These are phyloP conservation scores for Threskiornis aethiopicus DNA, from an alignment of 2,797 vertebrate genomes.

Conservation along the genomic window DNA sequence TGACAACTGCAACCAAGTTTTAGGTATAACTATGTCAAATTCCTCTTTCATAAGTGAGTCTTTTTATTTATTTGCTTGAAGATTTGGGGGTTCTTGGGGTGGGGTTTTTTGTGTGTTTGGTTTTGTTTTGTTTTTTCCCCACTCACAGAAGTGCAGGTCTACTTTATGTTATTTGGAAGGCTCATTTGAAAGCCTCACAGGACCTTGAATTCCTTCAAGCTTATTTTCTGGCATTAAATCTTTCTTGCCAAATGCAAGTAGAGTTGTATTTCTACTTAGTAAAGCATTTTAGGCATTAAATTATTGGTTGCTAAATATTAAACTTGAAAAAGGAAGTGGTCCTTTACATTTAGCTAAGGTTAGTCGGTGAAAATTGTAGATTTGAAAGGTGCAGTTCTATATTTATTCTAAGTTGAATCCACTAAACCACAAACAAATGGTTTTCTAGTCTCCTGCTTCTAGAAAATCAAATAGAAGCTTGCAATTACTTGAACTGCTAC, in stretches of 20 bases:
- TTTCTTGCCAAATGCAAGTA: neutral
- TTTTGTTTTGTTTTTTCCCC: neutral
- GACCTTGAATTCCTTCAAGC: neutral
- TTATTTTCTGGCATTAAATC: neutral
- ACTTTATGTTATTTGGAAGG: neutral
- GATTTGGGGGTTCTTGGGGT: neutral
- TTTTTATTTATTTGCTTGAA: neutral
- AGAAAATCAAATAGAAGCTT: slow-evolving; percentile 62
- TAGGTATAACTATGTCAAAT: neutral
- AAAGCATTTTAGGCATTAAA: slow-evolving; percentile 64
- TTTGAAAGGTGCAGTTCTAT: slow-evolving; percentile 70
- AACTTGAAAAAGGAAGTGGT: slow-evolving; percentile 58
- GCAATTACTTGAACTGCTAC: slow-evolving; percentile 66
- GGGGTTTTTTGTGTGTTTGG: neutral
- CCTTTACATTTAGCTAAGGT: slow-evolving; percentile 67
- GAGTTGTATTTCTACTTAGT: slow-evolving; percentile 6
- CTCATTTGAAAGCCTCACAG: neutral
- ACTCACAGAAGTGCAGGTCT: neutral
- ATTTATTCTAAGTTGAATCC: slow-evolving; percentile 67
- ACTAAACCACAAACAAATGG: slow-evolving; percentile 71
- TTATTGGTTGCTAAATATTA: slow-evolving; percentile 79
- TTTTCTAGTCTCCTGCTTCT: slow-evolving; percentile 58
- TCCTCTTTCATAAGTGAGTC: neutral
- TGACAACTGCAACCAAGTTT: neutral
- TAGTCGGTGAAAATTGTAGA: slow-evolving; percentile 67